Base-by-base conservation (phyloP, 2,113 vertebrate genomes). In the Gobiocypris rarus region DNA sequence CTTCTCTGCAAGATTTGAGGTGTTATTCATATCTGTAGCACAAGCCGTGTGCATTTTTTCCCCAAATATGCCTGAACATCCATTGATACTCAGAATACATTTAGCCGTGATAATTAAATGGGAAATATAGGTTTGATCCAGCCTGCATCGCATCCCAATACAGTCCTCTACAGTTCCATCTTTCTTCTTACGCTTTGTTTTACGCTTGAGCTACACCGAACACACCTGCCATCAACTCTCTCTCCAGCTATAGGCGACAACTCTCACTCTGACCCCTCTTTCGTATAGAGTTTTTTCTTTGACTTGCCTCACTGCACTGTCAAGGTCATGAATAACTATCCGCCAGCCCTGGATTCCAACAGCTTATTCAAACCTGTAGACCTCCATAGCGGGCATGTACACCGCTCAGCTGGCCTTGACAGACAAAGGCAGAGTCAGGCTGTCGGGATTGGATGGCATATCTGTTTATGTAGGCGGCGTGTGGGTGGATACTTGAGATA, bases 401-500 rank as follows among this genome's bases (percentile, higher is more conserved):
- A 41, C 75, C 41, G 78, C 54, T n/a, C 28, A 31, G 84, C 85
- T 67, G 89, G 74, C 90, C 91, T 93, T 92, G 92, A 89, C 83
- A 89, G 77, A 90, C 87, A 91, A 91, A 91, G 86, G 85, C 86
- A 81, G 83, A 77, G 83, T n/a, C 75, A 75, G 31, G 45, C 86
- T 83, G 38, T 24, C 63, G n/a, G 43, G 52, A 45, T 31, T 74
- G 31, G 83, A 70, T 24, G 31, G 75, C 34, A 13, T 78, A 59
- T 15, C 7, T 69, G 78, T 81, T 54, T 26, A 79, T 80, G 83
- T 79, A 71, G 71, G 82, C 31, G 11, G 59, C 61, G 82, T 65
- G 90, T 90, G 87, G 89, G 84, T 84, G 83, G 86, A 56, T 83
- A 75, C 73, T 83, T 73, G 75, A 79, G 74, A 89, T 90, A 83